Conservation (phyloP, 2,888 invertebrate genomes). For the Macrophya alboannulata region DNA sequence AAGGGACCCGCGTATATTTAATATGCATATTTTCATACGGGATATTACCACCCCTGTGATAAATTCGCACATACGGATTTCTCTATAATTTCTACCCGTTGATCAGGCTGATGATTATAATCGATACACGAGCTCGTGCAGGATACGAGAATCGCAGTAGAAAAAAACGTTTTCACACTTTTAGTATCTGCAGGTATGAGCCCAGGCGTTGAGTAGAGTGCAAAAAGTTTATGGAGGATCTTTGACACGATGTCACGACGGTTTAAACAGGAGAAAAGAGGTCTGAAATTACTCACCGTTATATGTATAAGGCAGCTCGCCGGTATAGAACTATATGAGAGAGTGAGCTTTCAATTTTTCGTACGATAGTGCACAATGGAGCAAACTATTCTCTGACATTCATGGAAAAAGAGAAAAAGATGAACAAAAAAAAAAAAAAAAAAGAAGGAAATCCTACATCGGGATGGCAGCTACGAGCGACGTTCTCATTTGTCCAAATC, state of each 20-base stretch:
- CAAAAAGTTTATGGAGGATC: background rate
- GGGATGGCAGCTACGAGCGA: background rate
- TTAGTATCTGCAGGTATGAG: background rate
- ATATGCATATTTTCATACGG: conserved; percentile 33
- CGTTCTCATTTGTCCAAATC: conserved; percentile 47
- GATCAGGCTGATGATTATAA: background rate
- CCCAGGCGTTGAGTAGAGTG: background rate
- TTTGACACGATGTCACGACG: conserved; percentile 14
- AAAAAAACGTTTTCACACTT: background rate
- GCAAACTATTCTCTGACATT: conserved; percentile 10
- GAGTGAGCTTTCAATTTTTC: conserved; percentile 19
- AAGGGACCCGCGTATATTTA: conserved; percentile 16
- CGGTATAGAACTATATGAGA: background rate
- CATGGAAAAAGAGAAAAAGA: background rate
- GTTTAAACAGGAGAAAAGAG: background rate
- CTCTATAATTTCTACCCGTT: background rate
- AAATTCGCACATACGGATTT: background rate
- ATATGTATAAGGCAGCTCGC: conserved; percentile 5
- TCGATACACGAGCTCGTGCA: background rate
- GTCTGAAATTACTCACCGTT: conserved; percentile 5
- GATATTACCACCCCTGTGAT: background rate
- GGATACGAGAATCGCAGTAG: too few relatives aligned
- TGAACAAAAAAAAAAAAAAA: background rate
- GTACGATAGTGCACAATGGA: conserved; percentile 33
- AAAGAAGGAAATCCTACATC: too few relatives aligned